phyloP scores from a whole-genome alignment of 2,113 vertebrate species.

The Hippocampus comes region DNA sequence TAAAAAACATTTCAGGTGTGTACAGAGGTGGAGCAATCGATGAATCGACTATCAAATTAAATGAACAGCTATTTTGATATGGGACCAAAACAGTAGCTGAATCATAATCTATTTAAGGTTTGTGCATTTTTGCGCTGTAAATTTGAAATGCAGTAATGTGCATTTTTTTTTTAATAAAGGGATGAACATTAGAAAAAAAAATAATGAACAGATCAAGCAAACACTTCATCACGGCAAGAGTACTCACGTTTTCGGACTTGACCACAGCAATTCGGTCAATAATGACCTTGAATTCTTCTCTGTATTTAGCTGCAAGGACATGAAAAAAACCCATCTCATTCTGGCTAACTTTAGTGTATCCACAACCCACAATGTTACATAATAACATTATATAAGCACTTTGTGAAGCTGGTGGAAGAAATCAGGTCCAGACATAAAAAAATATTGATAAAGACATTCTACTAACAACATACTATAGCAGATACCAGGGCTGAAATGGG shows the following conservation, averaged over 20 bases:
- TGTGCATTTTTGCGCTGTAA: no score
- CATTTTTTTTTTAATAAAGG: no score
- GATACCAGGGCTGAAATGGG: no score
- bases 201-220: not conserved
- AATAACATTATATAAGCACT: not conserved
- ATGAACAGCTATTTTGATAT: no score
- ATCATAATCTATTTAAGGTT: no score
- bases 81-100: no score
- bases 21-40: not conserved
- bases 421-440: not conserved
- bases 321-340: not conserved
- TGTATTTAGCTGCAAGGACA: conserved; percentile 72
- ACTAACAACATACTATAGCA: not conserved
- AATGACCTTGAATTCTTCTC: conserved; percentile 77
- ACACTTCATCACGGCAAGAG: not conserved
- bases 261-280: conserved; percentile 75
- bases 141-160: not conserved
- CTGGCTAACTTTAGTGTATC: not conserved
- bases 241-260: conserved; percentile 78
- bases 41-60: no score
- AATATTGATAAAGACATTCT: not conserved
- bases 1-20: not conserved
- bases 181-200: not conserved
- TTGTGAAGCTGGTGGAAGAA: not conserved
- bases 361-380: not conserved